These are phyloP conservation scores for Saccostrea cuccullata DNA, from an alignment of 1,140 invertebrate species.

Conservation along the genomic window DNA sequence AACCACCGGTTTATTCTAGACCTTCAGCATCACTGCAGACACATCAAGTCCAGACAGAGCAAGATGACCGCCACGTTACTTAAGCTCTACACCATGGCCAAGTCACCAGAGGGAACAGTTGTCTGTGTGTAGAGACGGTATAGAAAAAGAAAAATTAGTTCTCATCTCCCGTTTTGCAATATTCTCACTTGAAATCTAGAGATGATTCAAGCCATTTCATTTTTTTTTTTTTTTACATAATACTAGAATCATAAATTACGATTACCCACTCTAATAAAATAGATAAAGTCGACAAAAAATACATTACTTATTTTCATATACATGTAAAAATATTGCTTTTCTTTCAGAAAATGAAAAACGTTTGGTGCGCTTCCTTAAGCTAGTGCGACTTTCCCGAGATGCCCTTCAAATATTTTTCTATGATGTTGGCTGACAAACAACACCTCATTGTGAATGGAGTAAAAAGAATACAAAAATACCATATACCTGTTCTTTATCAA, in stretches of 20 bases:
- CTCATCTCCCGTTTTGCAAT: too few relatives aligned
- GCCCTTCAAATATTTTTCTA: not conserved
- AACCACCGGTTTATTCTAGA: slow-evolving; percentile 90
- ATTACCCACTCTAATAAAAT: not conserved
- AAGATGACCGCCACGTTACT: too few relatives aligned
- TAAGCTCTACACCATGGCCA: too few relatives aligned
- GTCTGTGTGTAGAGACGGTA: too few relatives aligned
- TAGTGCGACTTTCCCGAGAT: not conserved
- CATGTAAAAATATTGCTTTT: not conserved
- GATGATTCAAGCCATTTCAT: too few relatives aligned
- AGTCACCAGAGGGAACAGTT: too few relatives aligned
- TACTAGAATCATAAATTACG: not conserved
- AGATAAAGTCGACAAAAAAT: not conserved
- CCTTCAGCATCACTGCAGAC: not conserved
- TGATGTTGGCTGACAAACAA: not conserved
- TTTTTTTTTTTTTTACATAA: too few relatives aligned
- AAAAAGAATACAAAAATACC: not conserved
- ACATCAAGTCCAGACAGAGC: not conserved
- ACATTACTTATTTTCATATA: not conserved
- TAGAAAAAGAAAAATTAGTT: too few relatives aligned
- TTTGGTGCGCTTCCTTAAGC: not conserved
- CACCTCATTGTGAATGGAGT: not conserved
- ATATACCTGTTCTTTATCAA: not conserved
- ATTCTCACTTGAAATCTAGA: too few relatives aligned
- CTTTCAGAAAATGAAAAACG: not conserved